These are phyloP conservation scores for Astreopora myriophthalma DNA, from an alignment of 64 coral and sea anemone species.

Conservation along the genomic window DNA sequence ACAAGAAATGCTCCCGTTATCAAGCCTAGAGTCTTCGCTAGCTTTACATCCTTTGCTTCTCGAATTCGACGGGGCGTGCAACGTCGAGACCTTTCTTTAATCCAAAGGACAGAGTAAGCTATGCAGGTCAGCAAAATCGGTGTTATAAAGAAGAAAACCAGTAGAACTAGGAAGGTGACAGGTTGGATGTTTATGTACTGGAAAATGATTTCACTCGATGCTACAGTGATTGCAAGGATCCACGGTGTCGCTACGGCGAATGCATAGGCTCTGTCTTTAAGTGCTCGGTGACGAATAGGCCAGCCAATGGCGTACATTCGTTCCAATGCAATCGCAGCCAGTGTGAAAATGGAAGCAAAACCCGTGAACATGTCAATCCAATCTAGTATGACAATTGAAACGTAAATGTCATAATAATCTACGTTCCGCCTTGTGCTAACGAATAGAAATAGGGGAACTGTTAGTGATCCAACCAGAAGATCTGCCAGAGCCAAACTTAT, in stretches of 20 bases:
- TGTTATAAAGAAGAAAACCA: not conserved
- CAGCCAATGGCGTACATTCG: constrained; percentile 35
- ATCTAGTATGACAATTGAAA: not conserved
- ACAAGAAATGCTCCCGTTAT: not conserved
- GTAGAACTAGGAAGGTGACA: not conserved
- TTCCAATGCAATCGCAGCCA: constrained; percentile 17
- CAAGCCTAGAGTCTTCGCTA: not conserved
- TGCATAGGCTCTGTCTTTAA: not conserved
- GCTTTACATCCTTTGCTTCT: not conserved
- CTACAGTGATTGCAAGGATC: not conserved
- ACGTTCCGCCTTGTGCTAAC: not conserved
- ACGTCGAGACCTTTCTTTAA: not conserved
- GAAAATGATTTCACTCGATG: not conserved
- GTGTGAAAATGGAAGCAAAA: constrained; percentile 12
- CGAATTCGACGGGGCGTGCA: not conserved
- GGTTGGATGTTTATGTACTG: not conserved
- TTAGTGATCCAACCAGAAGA: not conserved
- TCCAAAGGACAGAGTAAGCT: not conserved
- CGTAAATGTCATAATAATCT: not conserved
- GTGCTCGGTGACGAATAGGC: not conserved
- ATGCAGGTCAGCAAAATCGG: not conserved
- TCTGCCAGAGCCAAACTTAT: not conserved
- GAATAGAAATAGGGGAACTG: not conserved
- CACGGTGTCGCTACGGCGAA: not conserved
- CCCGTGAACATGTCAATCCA: constrained; percentile 27